These are phyloP conservation scores for Brachyhypopomus gauderio DNA, from an alignment of 2,113 vertebrate species.

Conservation along the genomic window DNA sequence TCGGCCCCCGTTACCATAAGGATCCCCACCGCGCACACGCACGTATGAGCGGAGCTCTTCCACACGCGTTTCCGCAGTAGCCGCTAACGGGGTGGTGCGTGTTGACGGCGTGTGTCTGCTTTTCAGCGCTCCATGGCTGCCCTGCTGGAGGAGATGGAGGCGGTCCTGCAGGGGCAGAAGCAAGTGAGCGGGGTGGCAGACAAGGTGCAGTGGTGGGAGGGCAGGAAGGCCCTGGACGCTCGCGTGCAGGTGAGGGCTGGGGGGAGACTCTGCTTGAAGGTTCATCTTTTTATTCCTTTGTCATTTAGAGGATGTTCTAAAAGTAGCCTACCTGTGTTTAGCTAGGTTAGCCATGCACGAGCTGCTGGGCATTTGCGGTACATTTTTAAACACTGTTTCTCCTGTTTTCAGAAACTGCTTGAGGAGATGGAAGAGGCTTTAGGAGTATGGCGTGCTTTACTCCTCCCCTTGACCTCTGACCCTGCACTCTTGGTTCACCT, in stretches of 20 bases:
- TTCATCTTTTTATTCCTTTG: not conserved
- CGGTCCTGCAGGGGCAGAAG: slow-evolving; percentile 85
- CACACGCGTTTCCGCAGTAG: too few relatives aligned
- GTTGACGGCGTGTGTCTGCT: not conserved
- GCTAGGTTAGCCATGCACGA: not conserved
- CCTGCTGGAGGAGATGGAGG: slow-evolving; percentile 79
- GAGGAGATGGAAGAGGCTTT: slow-evolving; percentile 79
- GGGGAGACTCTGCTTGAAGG: too few relatives aligned
- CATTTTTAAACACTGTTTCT: not conserved
- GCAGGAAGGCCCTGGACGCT: slow-evolving; percentile 77
- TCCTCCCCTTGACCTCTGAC: slow-evolving; percentile 73
- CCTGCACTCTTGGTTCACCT: slow-evolving; percentile 66
- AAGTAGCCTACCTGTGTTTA: too few relatives aligned
- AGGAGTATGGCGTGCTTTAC: slow-evolving; percentile 81
- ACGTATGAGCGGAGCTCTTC: slow-evolving; percentile 69
- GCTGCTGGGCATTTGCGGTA: not conserved
- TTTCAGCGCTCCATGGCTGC: slow-evolving; percentile 25
- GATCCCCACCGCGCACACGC: slow-evolving; percentile 73
- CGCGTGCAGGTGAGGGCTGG: slow-evolving; percentile 84
- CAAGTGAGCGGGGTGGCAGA: slow-evolving; percentile 78
- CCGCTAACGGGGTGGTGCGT: too few relatives aligned
- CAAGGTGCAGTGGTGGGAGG: slow-evolving; percentile 87
- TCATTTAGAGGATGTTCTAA: not conserved
- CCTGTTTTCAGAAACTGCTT: slow-evolving; percentile 74
- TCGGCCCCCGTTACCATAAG: slow-evolving; percentile 76